Evolutionary conservation across 2,888 invertebrate genomes (phyloP).

Genomic region (Lydus trimaculatus): DNA sequence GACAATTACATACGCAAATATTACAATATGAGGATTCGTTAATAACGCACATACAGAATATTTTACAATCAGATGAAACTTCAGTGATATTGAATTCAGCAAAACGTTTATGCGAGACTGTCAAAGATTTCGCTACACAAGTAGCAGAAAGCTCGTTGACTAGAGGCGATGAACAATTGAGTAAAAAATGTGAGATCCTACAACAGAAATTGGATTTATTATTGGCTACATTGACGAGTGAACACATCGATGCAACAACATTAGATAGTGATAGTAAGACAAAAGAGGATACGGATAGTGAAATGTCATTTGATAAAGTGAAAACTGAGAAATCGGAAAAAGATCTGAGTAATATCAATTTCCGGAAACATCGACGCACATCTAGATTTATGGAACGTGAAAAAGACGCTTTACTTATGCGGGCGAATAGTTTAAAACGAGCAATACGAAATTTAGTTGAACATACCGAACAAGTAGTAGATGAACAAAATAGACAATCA

Average conservation of each 20-base stretch:
- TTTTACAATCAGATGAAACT: constrained; percentile 83
- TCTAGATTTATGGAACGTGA: constrained; percentile 63
- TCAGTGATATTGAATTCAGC: constrained; percentile 75
- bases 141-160: constrained; percentile 66
- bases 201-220: constrained; percentile 79
- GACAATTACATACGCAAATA: constrained; percentile 64
- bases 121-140: constrained; percentile 76
- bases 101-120: constrained; percentile 78
- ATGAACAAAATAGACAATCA: constrained; percentile 62
- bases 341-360: constrained; percentile 60
- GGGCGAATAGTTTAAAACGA: constrained; percentile 85
- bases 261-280: constrained; percentile 42
- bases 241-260: constrained; percentile 61
- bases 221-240: constrained; percentile 75
- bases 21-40: constrained; percentile 80
- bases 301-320: constrained; percentile 57
- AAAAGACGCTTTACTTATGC: constrained; percentile 66
- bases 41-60: constrained; percentile 82
- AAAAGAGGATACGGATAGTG: constrained; percentile 57
- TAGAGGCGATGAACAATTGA: constrained; percentile 68
- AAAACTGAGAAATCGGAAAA: constrained; percentile 58
- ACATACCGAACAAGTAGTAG: constrained; percentile 76
- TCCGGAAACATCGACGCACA: constrained; percentile 56
- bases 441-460: constrained; percentile 82
- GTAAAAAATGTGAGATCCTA: constrained; percentile 74